Conservation (phyloP, 2,888 invertebrate species). For the Microctonus hyperodae region DNA sequence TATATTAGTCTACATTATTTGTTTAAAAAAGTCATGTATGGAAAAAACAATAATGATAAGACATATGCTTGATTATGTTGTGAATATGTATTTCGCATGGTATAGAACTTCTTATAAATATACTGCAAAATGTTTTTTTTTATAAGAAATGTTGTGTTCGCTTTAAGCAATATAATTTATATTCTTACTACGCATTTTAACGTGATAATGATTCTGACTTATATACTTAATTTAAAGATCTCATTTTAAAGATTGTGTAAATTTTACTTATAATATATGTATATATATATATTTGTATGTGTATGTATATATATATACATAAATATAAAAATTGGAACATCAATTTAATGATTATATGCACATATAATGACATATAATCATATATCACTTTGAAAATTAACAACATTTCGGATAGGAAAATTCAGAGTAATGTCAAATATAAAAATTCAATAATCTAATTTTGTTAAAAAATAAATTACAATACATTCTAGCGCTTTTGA, state of each 20-base stretch:
- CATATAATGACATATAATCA: not conserved
- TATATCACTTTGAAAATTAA: not conserved
- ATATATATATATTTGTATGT: not conserved
- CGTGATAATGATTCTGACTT: slow-evolving; percentile 10
- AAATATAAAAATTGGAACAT: not conserved
- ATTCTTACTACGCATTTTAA: slow-evolving; percentile 11
- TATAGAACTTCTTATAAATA: not conserved
- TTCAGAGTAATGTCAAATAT: no score
- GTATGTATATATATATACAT: not conserved
- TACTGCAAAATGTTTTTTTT: slow-evolving; percentile 1
- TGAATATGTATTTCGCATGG: not conserved
- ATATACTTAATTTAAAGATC: not conserved
- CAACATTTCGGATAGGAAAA: no score
- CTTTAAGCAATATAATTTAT: slow-evolving; percentile 3
- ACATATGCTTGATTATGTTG: not conserved
- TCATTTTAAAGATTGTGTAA: not conserved
- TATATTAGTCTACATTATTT: not conserved
- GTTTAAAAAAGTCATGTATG: not conserved
- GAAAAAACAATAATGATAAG: not conserved
- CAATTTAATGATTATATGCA: not conserved
- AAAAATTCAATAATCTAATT: no score
- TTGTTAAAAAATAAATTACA: no score
- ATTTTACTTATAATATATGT: not conserved
- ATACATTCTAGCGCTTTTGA: no score
- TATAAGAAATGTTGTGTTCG: not conserved